Conservation (phyloP, 2,113 vertebrate genomes). For the Heptranchias perlo region DNA sequence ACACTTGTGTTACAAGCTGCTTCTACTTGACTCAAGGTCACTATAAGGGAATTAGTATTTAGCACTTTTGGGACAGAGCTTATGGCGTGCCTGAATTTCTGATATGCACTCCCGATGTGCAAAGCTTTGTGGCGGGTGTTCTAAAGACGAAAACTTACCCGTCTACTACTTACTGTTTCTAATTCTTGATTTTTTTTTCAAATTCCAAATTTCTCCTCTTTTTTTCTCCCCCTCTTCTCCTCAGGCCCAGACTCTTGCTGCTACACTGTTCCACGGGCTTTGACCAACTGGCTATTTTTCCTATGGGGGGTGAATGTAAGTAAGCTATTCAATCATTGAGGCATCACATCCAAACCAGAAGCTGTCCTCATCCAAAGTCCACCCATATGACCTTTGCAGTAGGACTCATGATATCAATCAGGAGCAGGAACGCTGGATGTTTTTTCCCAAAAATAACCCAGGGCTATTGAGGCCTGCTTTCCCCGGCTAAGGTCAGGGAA, state of each 20-base stretch:
- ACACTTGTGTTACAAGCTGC: neutral
- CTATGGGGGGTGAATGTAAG: neutral
- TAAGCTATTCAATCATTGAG: neutral
- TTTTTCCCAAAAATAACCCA: neutral
- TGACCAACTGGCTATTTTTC: neutral
- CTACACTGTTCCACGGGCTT: neutral
- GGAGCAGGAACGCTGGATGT: neutral
- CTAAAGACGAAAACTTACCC: neutral
- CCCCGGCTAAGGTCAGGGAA: neutral
- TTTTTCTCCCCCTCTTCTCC: neutral
- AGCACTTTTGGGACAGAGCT: neutral
- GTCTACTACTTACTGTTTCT: neutral
- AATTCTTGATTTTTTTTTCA: neutral
- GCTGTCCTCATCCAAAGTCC: neutral
- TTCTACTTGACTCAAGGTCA: neutral
- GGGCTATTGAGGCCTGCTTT: neutral
- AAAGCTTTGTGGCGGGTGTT: neutral
- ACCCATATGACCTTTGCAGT: neutral
- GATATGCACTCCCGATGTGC: neutral
- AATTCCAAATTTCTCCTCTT: neutral
- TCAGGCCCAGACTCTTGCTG: neutral
- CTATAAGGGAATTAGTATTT: neutral
- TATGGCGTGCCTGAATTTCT: neutral
- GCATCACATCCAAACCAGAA: neutral
- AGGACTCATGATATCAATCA: neutral